Evolutionary conservation across 1,140 invertebrate species (phyloP).

Genomic region (Thrips palmi): DNA sequence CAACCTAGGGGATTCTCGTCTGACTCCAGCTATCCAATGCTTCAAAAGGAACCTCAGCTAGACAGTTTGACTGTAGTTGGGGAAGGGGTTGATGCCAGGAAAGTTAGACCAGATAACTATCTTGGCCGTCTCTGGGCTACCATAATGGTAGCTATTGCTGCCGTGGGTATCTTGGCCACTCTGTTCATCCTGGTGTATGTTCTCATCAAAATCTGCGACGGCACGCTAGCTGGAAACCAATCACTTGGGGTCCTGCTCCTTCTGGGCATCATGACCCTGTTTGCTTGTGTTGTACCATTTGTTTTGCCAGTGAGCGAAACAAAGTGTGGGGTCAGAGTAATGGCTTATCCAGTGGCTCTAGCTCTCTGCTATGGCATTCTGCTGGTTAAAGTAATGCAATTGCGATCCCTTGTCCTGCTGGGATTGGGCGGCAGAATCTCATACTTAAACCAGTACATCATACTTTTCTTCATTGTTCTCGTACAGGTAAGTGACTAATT

Average conservation of each 20-base stretch:
- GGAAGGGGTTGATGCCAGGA: too few relatives aligned
- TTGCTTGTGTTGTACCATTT: constrained; percentile 24
- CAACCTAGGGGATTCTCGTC: too few relatives aligned
- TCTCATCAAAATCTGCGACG: constrained; percentile 26
- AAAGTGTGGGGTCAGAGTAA: constrained; percentile 20
- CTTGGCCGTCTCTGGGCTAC: too few relatives aligned
- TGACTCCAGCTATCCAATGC: too few relatives aligned
- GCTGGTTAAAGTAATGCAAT: constrained; percentile 23
- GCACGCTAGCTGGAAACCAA: constrained; percentile 27
- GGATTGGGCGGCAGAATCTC: constrained; percentile 23
- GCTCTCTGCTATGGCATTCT: constrained; percentile 22
- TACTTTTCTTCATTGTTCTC: constrained; percentile 22
- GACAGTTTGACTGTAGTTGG: too few relatives aligned
- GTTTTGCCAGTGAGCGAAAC: constrained; percentile 22
- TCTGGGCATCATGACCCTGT: constrained; percentile 25
- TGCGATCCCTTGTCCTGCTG: constrained; percentile 20
- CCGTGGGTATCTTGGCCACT: too few relatives aligned
- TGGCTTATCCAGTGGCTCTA: constrained; percentile 19
- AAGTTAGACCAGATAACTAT: too few relatives aligned
- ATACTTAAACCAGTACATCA: constrained; percentile 23
- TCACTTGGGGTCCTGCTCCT: constrained; percentile 26
- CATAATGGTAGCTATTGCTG: too few relatives aligned
- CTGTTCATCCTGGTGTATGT: constrained; percentile 14
- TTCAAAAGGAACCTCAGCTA: too few relatives aligned
- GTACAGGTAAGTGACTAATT: constrained; percentile 22